Evolutionary conservation across 30 jellyfish, hydroid and myxozoan species (phyloP), one percentile per base, ranked within the genome.

Genomic region (Pelagia noctiluca): DNA sequence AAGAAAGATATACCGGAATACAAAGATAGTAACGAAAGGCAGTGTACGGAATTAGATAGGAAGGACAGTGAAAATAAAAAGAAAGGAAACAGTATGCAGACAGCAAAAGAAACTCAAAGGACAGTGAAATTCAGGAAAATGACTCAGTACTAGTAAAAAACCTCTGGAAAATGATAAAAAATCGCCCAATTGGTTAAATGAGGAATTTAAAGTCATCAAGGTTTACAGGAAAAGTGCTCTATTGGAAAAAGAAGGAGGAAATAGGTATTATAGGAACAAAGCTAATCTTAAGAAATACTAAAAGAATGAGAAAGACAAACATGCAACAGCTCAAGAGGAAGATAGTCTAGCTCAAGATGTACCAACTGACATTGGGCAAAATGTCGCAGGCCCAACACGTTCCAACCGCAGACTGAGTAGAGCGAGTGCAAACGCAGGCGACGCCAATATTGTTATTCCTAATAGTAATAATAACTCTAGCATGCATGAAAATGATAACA

Each of bases 211-310:
- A 54, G 77, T 76, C 24, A 31, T 72, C 8, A 76, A 76, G 26
- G 35, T 35, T 76, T 54, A 76, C 76, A 75, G 48, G 76, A 75
- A 75, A 75, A 75, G 76, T 7, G 76, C 64, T 5, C 76, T 32
- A 28, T 32, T 76, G 25, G 88, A 76, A 65, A 76, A n/a, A 1
- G 34, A 76, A 76, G 76, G 36, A 32, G 25, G 52, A 54, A 57
- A 76, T 67, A 76, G 48, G 31, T 52, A 7, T 35, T 54, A 76
- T 42, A 76, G 77, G 69, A 76, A 54, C 84, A 76, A 76, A 76
- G 88, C 67, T 54, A 65, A 76, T 53, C 77, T 76, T 10, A 76
- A 76, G 77, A 76, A 52, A 76, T 76, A 53, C 65, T 18, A 54
- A 18, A 68, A 36, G 47, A 76, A 32, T 22, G 68, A 76, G 46